Percentiles rank a stretch among this genome's conserved stretches.
Evolutionary conservation across 2,888 invertebrate species (phyloP).

Genomic region (Eristalis arbustorum): DNA sequence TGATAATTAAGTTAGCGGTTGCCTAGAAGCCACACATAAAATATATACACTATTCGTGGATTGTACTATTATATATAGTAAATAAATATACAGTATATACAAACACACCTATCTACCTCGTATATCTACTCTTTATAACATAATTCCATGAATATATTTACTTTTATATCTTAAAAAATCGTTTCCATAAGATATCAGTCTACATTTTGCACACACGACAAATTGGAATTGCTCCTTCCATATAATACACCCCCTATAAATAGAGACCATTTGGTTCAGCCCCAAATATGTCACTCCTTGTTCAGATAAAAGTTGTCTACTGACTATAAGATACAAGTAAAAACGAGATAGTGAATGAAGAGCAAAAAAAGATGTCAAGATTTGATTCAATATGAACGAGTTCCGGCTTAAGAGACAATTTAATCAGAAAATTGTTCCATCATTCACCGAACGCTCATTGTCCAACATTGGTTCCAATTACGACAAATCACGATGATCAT

Average conservation of each 20-base stretch:
- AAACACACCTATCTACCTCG: too few relatives aligned
- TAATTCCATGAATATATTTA: background rate
- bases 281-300: conserved; percentile 53
- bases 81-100: too few relatives aligned
- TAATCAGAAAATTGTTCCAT: conserved; percentile 72
- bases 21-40: too few relatives aligned
- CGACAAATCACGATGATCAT: conserved; percentile 70
- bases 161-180: conserved; percentile 3
- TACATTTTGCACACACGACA: conserved; percentile 57
- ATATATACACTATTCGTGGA: too few relatives aligned
- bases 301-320: conserved; percentile 22
- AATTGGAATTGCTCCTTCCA: conserved; percentile 55
- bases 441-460: conserved; percentile 66
- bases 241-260: conserved; percentile 43
- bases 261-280: conserved; percentile 36
- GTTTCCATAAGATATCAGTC: conserved; percentile 26
- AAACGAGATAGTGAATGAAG: conserved; percentile 50
- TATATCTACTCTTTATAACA: too few relatives aligned
- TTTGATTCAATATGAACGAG: conserved; percentile 70
- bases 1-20: too few relatives aligned
- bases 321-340: conserved; percentile 46
- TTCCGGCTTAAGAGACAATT: conserved; percentile 73
- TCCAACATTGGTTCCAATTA: conserved; percentile 71
- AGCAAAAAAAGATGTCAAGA: conserved; percentile 52
- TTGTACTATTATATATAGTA: too few relatives aligned